A percentile compares a stretch with the other conserved stretches of the same genome.
These are phyloP conservation scores for Sisyra nigra DNA, from an alignment of 2,888 invertebrate species.

Conservation along the genomic window DNA sequence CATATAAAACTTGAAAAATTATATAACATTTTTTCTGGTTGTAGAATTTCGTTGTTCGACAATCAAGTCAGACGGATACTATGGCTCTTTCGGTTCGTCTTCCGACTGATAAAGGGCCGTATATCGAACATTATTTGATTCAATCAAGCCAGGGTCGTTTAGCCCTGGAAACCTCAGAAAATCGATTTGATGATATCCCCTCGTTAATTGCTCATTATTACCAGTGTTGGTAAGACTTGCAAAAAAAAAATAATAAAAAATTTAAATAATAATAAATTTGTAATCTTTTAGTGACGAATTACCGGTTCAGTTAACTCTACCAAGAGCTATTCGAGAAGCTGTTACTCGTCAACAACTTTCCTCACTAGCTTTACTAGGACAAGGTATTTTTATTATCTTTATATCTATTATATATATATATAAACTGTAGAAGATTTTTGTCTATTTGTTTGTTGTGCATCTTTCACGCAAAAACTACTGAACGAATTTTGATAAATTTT, in stretches of 20 bases:
- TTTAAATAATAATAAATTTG: not conserved
- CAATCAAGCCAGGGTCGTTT: constrained; percentile 68
- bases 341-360: constrained; percentile 81
- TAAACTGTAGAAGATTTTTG: no score
- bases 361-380: constrained; percentile 77
- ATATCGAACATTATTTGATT: constrained; percentile 92
- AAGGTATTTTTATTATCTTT: constrained; percentile 26
- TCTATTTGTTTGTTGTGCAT: no score
- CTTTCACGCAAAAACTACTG: no score
- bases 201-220: constrained; percentile 87
- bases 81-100: constrained; percentile 90
- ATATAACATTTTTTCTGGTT: constrained; percentile 15
- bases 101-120: constrained; percentile 72
- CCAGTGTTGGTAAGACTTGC: constrained; percentile 56
- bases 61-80: constrained; percentile 83
- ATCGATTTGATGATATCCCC: constrained; percentile 85
- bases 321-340: constrained; percentile 71
- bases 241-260: not conserved
- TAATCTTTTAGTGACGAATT: constrained; percentile 62
- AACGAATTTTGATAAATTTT: no score
- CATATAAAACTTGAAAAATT: not conserved
- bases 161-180: constrained; percentile 84
- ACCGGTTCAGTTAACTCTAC: constrained; percentile 76
- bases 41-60: constrained; percentile 88
- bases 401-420: not conserved